phyloP scores from a whole-genome alignment of 2,888 invertebrate genomes.

The Drosophila paramelanica region DNA sequence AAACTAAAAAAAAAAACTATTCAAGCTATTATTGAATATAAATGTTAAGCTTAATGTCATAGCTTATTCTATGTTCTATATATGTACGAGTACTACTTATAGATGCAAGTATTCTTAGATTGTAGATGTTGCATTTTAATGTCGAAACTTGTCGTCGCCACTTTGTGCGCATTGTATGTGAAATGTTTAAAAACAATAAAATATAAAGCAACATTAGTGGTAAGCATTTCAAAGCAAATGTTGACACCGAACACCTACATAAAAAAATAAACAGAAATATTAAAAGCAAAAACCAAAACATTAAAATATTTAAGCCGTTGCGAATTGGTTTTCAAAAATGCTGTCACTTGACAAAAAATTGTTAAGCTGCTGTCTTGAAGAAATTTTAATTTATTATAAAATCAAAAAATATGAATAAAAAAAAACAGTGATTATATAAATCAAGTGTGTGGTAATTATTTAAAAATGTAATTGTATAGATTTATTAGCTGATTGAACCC shows the following conservation, averaged over 20 bases:
- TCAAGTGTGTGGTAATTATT: not conserved
- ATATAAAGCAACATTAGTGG: conserved; percentile 26
- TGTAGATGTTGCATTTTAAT: conserved; percentile 76
- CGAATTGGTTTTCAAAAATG: conserved; percentile 48
- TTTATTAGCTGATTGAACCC: too few species aligned
- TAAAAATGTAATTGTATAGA: too few species aligned
- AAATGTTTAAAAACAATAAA: conserved; percentile 16
- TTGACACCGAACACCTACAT: conserved; percentile 24
- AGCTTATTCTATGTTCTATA: conserved; percentile 46
- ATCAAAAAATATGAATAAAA: conserved; percentile 50
- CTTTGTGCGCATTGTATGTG: conserved; percentile 26
- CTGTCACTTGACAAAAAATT: conserved; percentile 48
- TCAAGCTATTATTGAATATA: conserved; percentile 36
- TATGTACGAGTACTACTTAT: conserved; percentile 38
- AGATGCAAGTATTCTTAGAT: conserved; percentile 72
- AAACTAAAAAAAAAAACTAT: conserved; percentile 24
- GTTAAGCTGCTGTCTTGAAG: conserved; percentile 59
- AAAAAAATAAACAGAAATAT: not conserved
- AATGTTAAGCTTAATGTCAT: conserved; percentile 43
- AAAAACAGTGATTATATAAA: conserved; percentile 23
- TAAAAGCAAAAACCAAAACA: conserved; percentile 11
- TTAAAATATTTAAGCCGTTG: conserved; percentile 55
- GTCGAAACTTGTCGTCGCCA: conserved; percentile 29
- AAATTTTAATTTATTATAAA: conserved; percentile 76
- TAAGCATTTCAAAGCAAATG: conserved; percentile 26